Evolutionary conservation across 2,888 invertebrate species (phyloP), one percentile per base, ranked within the genome.

Genomic region (Netelia inedita): DNA sequence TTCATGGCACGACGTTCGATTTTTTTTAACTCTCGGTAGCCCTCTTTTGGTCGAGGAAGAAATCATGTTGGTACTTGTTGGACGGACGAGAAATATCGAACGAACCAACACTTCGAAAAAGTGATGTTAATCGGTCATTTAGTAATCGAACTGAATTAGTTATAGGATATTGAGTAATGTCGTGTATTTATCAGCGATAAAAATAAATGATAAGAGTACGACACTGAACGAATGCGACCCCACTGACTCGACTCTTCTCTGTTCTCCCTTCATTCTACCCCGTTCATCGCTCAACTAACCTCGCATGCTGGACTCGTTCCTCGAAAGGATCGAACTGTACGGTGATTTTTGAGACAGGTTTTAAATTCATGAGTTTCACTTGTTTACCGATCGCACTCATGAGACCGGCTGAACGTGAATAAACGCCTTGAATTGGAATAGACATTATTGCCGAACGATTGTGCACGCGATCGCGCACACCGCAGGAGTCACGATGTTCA

Each of bases 291-390:
- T 69, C 57, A 86, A 92, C 92, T 94, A 94, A 96, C 96, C 96
- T 95, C 89, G 95, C 95, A 87, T 95, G 95, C 85, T 94, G 94
- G 80, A 96, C 96, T 94, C 96, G 96, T 89, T 96, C 95, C 89
- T 96, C 95, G 93, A 98, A 98, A 3, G 98, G 98, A 94, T 98
- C 98, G 91, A 98, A 98, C 94, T 96, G 96, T 73, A 98, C 95
- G 73, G 96, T 95, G 83, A 98, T 95, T 93, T 96, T 95, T 90
- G 96, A 96, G 0, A 97, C 96, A 61, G 97, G 97, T 93, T 97
- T 97, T 82, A 98, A 94, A 94, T 97, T 97, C 10, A 98, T 93
- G 86, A 93, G 90, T 92, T 95, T 96, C 75, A 97, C 89, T 93
- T 98, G 96, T 94, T 97, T 97, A 72, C 94, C 94, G 88, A 98